Base-by-base conservation (phyloP, 2,888 invertebrate species). In the Saturnia pavonia region DNA sequence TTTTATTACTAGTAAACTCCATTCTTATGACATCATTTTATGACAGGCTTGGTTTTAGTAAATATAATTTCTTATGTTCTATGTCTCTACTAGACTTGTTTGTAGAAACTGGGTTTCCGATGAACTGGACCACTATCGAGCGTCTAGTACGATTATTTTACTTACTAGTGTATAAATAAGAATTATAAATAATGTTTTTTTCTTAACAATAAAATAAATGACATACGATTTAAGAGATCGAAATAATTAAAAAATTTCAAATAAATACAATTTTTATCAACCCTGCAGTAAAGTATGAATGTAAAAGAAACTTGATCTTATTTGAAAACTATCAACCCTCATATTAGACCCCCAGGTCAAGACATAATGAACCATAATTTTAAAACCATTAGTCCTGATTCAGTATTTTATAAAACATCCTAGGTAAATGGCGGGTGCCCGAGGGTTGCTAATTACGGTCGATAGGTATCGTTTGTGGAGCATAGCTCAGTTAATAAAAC, bases 401-500 rank as follows among this genome's bases (percentile, higher is more conserved):
- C 6, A 69, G 14, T 69, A 45, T 69, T n/a, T 12, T 60, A 25
- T 34, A 22, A 22, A 66, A 40, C 22, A 34, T 66, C 42, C 42
- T 51, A 42, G 48, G 77, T 76, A 79, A 78, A 70, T 75, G 74
- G 77, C 79, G 75, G 81, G 76, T 77, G 79, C 81, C 81, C 57
- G 72, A 82, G 83, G 85, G 87, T 81, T 84, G 80, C 79, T 76
- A 77, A 77, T 80, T 79, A 74, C 79, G 79, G 79, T 78, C 82
- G 81, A 87, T 86, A 86, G 88, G 85, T 80, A 83, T 88, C 85
- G 87, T 92, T 92, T 90, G 91, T 92, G 86, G 92, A 92, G 88
- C 92, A 91, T 87, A 82, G 90, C 89, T 88, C 85, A 85, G 87
- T 91, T 92, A 91, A 91, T 92, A 91, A 92, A 93, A 94, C 94